These are phyloP conservation scores for Chalcosyrphus nemorum DNA, from an alignment of 2,888 invertebrate genomes.

Conservation along the genomic window DNA sequence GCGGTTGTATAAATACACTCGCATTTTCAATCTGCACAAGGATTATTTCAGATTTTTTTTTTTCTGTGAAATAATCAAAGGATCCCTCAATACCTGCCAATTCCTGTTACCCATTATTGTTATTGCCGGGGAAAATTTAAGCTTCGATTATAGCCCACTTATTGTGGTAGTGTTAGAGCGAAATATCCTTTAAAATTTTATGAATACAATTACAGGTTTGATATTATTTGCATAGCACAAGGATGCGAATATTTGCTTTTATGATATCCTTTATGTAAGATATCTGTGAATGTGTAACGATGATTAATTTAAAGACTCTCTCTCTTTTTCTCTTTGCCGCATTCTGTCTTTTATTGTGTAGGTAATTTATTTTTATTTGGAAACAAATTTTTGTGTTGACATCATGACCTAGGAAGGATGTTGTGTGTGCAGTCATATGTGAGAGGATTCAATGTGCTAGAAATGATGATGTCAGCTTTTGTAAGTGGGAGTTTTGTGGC, in stretches of 20 bases:
- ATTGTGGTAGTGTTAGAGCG: conserved; percentile 10
- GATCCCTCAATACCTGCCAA: conserved; percentile 31
- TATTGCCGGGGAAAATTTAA: conserved; percentile 30
- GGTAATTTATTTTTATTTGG: conserved; percentile 41
- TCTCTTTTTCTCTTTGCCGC: background rate
- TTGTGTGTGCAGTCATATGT: conserved; percentile 15
- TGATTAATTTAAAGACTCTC: conserved; percentile 35
- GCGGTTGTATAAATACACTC: background rate
- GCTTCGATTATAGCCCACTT: conserved; percentile 51
- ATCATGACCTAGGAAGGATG: conserved; percentile 5
- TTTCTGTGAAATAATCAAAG: conserved; percentile 18
- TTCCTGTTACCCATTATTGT: conserved; percentile 10
- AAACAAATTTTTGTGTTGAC: conserved; percentile 8
- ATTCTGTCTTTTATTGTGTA: background rate
- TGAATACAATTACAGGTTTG: background rate
- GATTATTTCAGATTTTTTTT: conserved; percentile 2
- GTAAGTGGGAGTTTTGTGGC: background rate
- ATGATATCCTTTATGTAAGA: conserved; percentile 9
- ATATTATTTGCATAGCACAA: background rate
- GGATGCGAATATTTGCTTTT: background rate
- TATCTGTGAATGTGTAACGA: background rate
- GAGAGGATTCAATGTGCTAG: conserved; percentile 5
- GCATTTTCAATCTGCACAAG: conserved; percentile 21
- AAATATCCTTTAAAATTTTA: conserved; percentile 33
- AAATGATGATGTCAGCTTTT: conserved; percentile 27